Evolutionary conservation across 2,797 vertebrate species (phyloP).

Genomic region (Staurois parvus): DNA sequence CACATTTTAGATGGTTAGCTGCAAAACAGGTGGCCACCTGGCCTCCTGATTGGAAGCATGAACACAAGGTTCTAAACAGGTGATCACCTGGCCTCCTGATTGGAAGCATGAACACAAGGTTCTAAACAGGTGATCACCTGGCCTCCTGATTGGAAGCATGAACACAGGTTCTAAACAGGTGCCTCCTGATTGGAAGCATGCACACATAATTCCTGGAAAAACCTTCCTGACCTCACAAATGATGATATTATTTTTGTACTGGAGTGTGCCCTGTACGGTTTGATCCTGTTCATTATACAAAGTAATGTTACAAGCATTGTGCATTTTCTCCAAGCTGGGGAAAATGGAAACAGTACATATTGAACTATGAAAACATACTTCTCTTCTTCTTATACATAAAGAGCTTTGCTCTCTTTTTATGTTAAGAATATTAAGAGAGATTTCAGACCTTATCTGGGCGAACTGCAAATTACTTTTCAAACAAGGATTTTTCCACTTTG

Average conservation of each 20-base stretch:
- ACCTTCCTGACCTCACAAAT: neutral
- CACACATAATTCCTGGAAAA: too few species aligned
- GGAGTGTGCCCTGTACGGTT: too few species aligned
- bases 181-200: neutral
- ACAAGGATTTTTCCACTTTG: constrained; percentile 63
- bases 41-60: neutral
- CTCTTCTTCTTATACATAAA: neutral
- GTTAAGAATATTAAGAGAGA: constrained; percentile 64
- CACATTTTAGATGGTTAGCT: too few species aligned
- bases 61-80: too few species aligned
- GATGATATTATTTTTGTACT: neutral
- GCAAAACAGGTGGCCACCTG: neutral
- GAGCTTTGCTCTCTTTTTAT: constrained; percentile 36
- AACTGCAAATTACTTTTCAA: constrained; percentile 72
- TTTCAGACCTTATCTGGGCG: constrained; percentile 67
- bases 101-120: neutral
- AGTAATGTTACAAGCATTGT: neutral
- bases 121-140: too few species aligned
- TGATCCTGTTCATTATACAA: neutral
- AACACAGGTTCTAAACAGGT: too few species aligned
- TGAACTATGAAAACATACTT: neutral
- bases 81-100: neutral
- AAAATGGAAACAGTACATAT: constrained; percentile 4
- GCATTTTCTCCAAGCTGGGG: neutral
- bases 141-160: neutral